Conservation (phyloP, 2,797 vertebrate genomes). For the Liasis olivaceus region DNA sequence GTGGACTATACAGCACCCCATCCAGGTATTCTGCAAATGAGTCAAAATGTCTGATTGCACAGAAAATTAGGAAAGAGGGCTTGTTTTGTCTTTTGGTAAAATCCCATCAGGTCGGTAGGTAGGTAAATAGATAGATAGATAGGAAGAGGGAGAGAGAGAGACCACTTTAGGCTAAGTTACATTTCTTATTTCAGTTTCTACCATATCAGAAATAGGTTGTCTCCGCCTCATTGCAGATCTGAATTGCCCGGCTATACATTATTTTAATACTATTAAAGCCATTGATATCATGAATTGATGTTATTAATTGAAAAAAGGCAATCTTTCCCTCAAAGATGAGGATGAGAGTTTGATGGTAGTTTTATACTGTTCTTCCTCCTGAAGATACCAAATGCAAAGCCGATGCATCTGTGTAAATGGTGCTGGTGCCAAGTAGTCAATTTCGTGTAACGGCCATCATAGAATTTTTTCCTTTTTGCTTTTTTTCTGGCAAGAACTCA, state of each 20-base stretch:
- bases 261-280: neutral
- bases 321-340: neutral
- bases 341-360: neutral
- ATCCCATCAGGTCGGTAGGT: neutral
- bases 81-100: neutral
- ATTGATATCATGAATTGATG: neutral
- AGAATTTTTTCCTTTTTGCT: neutral
- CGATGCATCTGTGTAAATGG: neutral
- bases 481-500: neutral
- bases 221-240: neutral
- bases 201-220: neutral
- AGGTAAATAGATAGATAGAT: neutral
- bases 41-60: neutral
- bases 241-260: neutral
- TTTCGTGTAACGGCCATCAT: neutral
- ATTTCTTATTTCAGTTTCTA: neutral
- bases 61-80: neutral
- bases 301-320: neutral
- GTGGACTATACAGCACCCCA: conserved; percentile 96
- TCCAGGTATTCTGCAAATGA: conserved; percentile 76
- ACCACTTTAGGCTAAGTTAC: neutral
- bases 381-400: neutral
- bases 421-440: neutral
- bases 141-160: no score
- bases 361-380: neutral